A percentile compares a stretch with the other conserved stretches of the same genome.
Conservation (phyloP, 1,140 invertebrate genomes). For the Ylistrum balloti region DNA sequence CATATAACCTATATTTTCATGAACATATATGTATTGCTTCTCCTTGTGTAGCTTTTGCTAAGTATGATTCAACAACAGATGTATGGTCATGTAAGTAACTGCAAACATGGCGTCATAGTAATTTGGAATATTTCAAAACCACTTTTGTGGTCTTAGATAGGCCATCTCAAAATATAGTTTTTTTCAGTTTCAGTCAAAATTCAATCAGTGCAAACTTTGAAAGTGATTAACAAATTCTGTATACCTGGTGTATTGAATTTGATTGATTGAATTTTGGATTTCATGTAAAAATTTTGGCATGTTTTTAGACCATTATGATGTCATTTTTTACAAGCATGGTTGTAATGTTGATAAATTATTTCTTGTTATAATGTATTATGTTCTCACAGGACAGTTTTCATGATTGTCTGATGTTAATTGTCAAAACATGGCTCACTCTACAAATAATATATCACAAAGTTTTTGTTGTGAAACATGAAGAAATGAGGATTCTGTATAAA, state of each 20-base stretch:
- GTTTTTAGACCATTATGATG: background rate
- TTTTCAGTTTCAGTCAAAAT: background rate
- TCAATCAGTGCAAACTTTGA: background rate
- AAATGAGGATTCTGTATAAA: too few species aligned
- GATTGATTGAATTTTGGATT: background rate
- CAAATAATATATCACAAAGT: background rate
- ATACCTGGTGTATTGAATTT: background rate
- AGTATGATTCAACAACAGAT: constrained; percentile 65
- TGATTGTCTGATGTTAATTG: background rate
- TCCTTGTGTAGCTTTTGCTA: constrained; percentile 60
- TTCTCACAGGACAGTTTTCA: background rate
- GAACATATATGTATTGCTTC: background rate
- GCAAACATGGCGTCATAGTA: constrained; percentile 3
- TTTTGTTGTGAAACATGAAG: background rate
- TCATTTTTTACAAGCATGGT: constrained; percentile 10
- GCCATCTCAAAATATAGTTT: background rate
- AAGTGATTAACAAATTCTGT: background rate
- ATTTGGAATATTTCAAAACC: background rate
- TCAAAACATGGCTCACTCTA: background rate
- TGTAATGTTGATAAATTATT: background rate
- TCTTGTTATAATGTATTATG: background rate
- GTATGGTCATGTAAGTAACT: constrained; percentile 59
- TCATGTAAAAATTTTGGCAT: background rate
- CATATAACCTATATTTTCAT: too few species aligned
- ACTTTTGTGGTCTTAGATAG: background rate